Conservation (phyloP, 2,113 vertebrate genomes). For the Nettapus auritus region DNA sequence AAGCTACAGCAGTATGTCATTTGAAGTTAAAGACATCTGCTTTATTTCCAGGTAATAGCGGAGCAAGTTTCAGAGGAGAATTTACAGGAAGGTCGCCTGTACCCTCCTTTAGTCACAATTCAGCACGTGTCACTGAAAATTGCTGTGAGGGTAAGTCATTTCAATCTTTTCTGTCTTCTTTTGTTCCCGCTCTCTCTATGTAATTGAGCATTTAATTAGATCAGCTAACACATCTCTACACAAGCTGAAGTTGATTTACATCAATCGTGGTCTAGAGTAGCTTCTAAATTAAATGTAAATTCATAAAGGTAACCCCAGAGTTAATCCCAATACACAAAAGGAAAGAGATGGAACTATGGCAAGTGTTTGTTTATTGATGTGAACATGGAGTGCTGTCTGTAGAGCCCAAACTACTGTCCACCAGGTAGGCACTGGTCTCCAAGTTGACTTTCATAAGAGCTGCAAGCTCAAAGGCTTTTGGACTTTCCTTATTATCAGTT, state of each 20-base stretch:
- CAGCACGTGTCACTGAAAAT: conserved; percentile 88
- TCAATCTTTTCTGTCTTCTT: background rate
- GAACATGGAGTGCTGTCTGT: background rate
- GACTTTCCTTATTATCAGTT: background rate
- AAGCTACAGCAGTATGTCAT: background rate
- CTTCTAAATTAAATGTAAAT: background rate
- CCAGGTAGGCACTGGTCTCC: background rate
- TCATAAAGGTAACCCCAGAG: background rate
- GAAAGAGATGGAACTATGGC: background rate
- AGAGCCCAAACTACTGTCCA: background rate
- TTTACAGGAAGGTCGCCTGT: conserved; percentile 90
- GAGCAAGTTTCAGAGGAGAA: conserved; percentile 88
- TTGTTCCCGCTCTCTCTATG: rapidly evolving
- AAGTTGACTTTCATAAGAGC: background rate
- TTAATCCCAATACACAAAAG: background rate
- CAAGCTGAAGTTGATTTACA: background rate
- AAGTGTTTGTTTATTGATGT: background rate
- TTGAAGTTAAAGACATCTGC: background rate
- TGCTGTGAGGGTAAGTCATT: conserved; percentile 85
- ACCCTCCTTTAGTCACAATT: conserved; percentile 90
- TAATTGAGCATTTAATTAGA: background rate
- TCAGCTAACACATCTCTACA: background rate
- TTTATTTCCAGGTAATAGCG: conserved; percentile 85
- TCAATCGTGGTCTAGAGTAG: background rate
- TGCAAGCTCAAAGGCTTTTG: background rate